Conservation (phyloP, 2,113 vertebrate genomes). For the Cynocephalus volans region DNA sequence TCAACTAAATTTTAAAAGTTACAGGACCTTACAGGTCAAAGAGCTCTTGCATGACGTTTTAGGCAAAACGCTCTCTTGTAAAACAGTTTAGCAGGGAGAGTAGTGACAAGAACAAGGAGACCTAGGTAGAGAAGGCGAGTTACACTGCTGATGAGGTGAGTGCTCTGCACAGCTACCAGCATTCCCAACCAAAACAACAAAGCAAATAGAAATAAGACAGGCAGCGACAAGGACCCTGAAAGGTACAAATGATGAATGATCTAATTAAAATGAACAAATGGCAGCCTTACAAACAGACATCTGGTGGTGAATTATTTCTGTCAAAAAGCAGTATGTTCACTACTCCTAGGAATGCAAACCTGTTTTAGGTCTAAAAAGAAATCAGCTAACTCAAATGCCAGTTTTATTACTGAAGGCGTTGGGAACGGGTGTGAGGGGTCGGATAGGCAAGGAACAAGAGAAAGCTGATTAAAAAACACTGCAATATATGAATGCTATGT, state of each 20-base stretch:
- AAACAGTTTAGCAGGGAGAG: background rate
- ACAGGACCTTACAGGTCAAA: background rate
- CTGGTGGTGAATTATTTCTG: conserved; percentile 30
- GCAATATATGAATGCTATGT: background rate
- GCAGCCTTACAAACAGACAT: conserved; percentile 16
- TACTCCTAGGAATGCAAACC: background rate
- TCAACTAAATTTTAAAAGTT: conserved; percentile 30
- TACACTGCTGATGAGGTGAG: background rate
- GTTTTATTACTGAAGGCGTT: background rate
- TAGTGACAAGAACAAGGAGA: background rate
- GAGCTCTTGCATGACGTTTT: background rate
- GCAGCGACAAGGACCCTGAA: background rate
- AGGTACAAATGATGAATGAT: conserved; percentile 11
- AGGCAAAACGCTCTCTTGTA: conserved; percentile 32
- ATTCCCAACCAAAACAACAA: background rate
- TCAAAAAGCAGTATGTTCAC: conserved; percentile 21
- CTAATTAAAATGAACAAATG: conserved; percentile 55
- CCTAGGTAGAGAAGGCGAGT: background rate
- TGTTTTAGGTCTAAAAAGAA: background rate
- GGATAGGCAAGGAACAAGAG: background rate
- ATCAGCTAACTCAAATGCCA: conserved; percentile 36
- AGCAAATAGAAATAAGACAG: conserved; percentile 5
- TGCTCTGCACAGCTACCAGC: background rate
- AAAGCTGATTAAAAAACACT: background rate
- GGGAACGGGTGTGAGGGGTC: background rate